phyloP scores from a whole-genome alignment of 2,113 vertebrate species.

The Plectropomus leopardus region DNA sequence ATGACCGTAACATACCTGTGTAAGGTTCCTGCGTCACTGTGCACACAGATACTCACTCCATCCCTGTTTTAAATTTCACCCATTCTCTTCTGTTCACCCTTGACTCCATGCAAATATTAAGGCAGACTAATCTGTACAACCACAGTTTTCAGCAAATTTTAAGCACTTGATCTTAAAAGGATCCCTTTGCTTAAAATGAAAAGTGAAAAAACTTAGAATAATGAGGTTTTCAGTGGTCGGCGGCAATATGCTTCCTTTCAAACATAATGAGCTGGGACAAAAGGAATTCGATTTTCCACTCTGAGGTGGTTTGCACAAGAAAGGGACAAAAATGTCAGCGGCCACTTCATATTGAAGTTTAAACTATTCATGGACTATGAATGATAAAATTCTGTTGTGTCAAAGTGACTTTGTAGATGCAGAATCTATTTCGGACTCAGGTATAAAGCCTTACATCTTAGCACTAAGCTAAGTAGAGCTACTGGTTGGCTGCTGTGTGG shows the following conservation, averaged over 20 bases:
- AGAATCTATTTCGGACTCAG: conserved; percentile 10
- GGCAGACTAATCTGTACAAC: not conserved
- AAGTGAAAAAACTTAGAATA: not conserved
- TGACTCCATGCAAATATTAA: not conserved
- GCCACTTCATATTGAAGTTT: conserved; percentile 13
- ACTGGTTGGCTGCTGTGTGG: conserved; percentile 10
- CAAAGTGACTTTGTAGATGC: conserved; percentile 1
- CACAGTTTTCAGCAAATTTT: not conserved
- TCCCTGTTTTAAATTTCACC: no score
- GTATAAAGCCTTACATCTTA: conserved; percentile 13
- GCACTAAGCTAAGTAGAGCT: conserved; percentile 17
- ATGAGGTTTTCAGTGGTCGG: not conserved
- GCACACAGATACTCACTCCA: no score
- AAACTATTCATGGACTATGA: not conserved
- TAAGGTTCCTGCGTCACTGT: no score
- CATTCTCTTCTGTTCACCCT: no score
- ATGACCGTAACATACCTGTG: no score
- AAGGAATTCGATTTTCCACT: conserved; percentile 32
- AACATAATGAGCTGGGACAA: conserved; percentile 26
- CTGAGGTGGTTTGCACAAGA: conserved; percentile 10
- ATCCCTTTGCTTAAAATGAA: not conserved
- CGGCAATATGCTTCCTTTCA: conserved; percentile 19
- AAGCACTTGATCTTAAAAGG: not conserved
- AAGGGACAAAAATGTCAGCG: not conserved
- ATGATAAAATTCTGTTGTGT: not conserved